Base-by-base conservation (phyloP, 2,888 invertebrate genomes). In the Endotricha flammealis region DNA sequence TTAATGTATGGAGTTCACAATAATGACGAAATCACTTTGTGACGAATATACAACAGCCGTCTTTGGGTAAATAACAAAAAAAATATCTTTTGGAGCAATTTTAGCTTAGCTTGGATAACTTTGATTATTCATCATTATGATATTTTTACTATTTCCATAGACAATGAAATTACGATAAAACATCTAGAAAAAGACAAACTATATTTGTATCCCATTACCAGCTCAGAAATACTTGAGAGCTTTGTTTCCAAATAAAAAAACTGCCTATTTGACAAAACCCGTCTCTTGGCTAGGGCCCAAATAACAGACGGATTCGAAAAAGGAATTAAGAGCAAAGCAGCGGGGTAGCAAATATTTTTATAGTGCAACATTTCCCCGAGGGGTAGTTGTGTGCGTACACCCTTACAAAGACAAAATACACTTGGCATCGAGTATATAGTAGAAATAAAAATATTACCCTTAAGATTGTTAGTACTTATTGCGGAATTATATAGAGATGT, bases 401-500 rank as follows among this genome's bases (percentile, higher is more conserved):
- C 46, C 36, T 38, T 60, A 64, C 64, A 65, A 73, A 69, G 72
- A 71, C 69, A 68, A 57, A 50, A 53, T 51, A 57, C 50, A 60
- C 57, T 71, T 73, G 73, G 71, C 73, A 72, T 57, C 59, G 57
- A 60, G 61, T 58, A 57, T 56, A 59, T 58, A 55, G 57, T 58
- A 46, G 50, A 63, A 67, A 72, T 68, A 68, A 67, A 72, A 66
- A 70, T 70, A 66, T 67, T 60, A 57, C 52, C 42, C 38, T 37
- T 38, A 56, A 58, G 47, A 41, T 52, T 54, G 42, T 35, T 34
- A 20, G 41, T 50, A 54, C 53, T 56, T 57, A 57, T 59, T 61
- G 50, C 16, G 37, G 42, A 64, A 39, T 8, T 50, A 7, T 50
- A 41, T 27, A 39, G 55, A 55, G 54, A 25, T 49, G 48, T 10